Conservation (phyloP, 2,888 invertebrate species). For the Lycia hirtaria region DNA sequence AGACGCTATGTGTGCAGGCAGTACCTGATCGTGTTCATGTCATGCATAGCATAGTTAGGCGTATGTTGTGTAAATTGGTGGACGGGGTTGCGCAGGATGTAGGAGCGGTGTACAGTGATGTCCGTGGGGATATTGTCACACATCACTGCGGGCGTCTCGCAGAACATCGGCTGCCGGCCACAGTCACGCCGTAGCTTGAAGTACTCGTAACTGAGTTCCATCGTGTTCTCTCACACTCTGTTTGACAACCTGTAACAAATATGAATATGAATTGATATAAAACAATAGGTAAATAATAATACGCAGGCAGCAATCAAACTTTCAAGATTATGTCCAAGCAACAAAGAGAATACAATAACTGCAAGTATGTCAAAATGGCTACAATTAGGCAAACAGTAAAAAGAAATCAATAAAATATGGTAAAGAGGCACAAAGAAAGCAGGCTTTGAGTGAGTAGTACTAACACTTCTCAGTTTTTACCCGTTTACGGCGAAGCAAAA, state of each 20-base stretch:
- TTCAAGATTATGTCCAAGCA: no score
- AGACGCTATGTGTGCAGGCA: background rate
- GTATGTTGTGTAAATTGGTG: slow-evolving; percentile 77
- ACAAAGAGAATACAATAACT: no score
- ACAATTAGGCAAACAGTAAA: no score
- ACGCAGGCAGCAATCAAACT: no score
- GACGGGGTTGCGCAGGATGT: slow-evolving; percentile 83
- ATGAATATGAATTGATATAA: no score
- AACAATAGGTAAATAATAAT: no score
- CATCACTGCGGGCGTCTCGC: slow-evolving; percentile 66
- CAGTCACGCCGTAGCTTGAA: slow-evolving; percentile 72
- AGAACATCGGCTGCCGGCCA: slow-evolving; percentile 80
- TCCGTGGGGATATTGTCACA: slow-evolving; percentile 69
- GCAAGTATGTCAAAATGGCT: no score
- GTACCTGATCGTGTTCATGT: slow-evolving; percentile 85
- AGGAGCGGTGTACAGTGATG: slow-evolving; percentile 61
- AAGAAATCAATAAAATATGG: no score
- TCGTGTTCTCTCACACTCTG: background rate
- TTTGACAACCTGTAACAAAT: background rate
- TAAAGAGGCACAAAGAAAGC: no score
- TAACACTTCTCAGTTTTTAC: no score
- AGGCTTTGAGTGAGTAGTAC: no score
- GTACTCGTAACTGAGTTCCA: slow-evolving; percentile 64
- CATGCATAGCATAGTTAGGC: slow-evolving; percentile 65
- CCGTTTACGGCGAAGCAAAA: no score